Evolutionary conservation across 2,888 invertebrate species (phyloP).

Genomic region (Rhodophaea formosa): DNA sequence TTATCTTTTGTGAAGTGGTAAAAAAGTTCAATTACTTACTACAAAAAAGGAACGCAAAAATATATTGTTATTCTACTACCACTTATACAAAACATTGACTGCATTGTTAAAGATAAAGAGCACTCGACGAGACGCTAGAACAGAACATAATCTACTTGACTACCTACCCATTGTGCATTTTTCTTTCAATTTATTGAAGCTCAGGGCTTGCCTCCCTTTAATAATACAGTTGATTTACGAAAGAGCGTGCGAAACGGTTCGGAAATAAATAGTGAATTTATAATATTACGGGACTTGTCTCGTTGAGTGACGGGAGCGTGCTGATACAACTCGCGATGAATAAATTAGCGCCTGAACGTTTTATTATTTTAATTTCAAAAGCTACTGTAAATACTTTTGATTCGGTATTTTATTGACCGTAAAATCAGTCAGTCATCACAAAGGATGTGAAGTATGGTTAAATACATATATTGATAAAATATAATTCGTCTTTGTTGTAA

Average conservation of each 20-base stretch:
- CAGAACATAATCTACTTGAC: conserved; percentile 12
- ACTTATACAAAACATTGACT: neutral
- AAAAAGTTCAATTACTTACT: no score
- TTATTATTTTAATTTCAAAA: neutral
- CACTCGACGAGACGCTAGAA: neutral
- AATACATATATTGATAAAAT: no score
- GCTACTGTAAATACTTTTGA: no score
- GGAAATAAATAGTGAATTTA: conserved; percentile 24
- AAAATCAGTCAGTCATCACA: no score
- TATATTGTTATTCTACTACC: no score
- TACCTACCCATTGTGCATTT: conserved; percentile 13
- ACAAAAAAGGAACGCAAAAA: no score
- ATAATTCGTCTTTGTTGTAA: no score
- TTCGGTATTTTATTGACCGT: no score
- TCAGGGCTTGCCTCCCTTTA: conserved; percentile 33
- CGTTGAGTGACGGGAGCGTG: conserved; percentile 1
- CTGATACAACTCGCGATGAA: conserved; percentile 21
- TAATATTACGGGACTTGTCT: conserved; percentile 13
- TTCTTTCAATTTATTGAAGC: conserved; percentile 40
- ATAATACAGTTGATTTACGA: conserved; percentile 46
- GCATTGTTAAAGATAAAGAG: conserved; percentile 8
- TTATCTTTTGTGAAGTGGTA: no score
- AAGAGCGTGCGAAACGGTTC: conserved; percentile 43
- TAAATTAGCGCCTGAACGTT: conserved; percentile 21
- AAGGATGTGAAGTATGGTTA: no score